Base-by-base conservation (phyloP, 1,140 invertebrate species). In the Chrysomallon squamiferum region DNA sequence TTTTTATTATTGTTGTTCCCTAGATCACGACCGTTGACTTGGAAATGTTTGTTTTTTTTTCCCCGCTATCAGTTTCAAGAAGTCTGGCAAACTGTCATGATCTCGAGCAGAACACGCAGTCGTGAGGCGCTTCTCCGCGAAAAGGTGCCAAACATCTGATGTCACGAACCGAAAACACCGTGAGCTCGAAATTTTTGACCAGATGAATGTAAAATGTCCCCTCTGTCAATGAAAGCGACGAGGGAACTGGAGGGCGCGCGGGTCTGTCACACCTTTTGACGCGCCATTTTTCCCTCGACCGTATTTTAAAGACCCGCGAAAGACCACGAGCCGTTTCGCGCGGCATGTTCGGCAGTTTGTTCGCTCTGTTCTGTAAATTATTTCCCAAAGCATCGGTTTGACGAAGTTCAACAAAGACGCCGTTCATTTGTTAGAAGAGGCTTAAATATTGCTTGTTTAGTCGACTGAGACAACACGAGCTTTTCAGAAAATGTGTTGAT, bases 101-200 rank as follows among this genome's bases (percentile, higher is more conserved):
- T 33, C 22, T 11, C 6, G 38, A 29, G 27, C 32, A 7, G 6
- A 38, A 7, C 35, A 15, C 35, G n/a, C 38, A 29, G 20, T 30
- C 58, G 58, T 59, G 58, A 59, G n/a, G 20, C 35, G 32, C 32
- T 41, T 15, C 35, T 59, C 41, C n/a, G 29, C 58, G 22, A 38
- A 59, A 43, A 59, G 58, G 58, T 59, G 58, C 35, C 32, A 59
- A 59, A 59, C 58, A 59, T 41, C 33, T 22, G 25, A 59, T 59
- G 58, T 59, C 58, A 59, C 58, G 58, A 33, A 38, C 33, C 27
- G 22, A 27, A 41, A 38, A 59, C 38, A 43, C 22, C 25, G 58
- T 38, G 20, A 38, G 25, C 35, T 59, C 22, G 20, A 22, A 38
- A n/a, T 59, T 20, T 25, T 43, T 22, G 58, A 59, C 35, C 33